These are phyloP conservation scores for Leuciscus waleckii DNA, from an alignment of 2,797 vertebrate genomes.

Conservation along the genomic window DNA sequence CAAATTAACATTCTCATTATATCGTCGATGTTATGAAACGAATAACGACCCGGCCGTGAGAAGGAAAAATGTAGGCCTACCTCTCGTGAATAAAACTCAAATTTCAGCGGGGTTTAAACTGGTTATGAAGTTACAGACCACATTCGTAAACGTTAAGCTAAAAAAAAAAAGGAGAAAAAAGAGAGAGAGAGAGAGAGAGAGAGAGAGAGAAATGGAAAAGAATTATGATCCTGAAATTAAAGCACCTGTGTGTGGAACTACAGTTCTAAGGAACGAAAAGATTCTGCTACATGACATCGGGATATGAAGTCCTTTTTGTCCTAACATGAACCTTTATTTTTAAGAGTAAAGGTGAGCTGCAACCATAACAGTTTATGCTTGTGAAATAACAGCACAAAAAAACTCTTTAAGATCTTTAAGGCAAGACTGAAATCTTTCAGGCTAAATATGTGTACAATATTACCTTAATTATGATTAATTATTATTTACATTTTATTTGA, in stretches of 20 bases:
- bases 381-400: conserved; percentile 1
- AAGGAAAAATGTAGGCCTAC: conserved; percentile 63
- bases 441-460: not conserved
- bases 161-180: not conserved
- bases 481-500: not conserved
- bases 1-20: conserved; percentile 9
- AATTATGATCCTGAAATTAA: not conserved
- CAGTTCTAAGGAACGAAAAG: not conserved
- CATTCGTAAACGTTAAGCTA: not conserved
- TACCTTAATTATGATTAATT: no score
- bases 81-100: conserved; percentile 63
- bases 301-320: not conserved
- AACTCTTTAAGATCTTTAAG: no score
- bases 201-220: not conserved
- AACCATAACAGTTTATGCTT: not conserved
- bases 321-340: not conserved
- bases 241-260: not conserved
- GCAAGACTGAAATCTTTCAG: not conserved
- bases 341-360: not conserved
- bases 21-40: conserved; percentile 11
- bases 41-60: conserved; percentile 60
- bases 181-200: accelerated
- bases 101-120: conserved; percentile 59
- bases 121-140: not conserved
- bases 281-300: not conserved